Conservation (phyloP, 2,797 vertebrate species). For the Clamator glandarius region DNA sequence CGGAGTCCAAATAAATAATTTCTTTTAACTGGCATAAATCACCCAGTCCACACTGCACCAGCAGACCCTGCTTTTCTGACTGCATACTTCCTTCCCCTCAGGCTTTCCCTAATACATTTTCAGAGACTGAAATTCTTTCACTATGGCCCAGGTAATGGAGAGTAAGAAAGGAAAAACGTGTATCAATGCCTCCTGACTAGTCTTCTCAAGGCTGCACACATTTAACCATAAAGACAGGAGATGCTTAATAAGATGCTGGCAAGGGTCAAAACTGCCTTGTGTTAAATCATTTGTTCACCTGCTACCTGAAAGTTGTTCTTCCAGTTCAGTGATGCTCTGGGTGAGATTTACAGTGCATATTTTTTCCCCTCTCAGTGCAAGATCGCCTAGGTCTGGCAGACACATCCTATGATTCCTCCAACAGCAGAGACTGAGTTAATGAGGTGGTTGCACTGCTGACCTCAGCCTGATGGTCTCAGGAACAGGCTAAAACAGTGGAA, state of each 20-base stretch:
- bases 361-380: not conserved
- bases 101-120: not conserved
- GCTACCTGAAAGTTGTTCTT: conserved; percentile 43
- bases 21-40: not conserved
- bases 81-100: not conserved
- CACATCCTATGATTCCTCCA: not conserved
- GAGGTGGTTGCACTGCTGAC: not conserved
- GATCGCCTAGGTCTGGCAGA: not conserved
- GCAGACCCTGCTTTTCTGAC: not conserved
- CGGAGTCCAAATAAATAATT: not conserved
- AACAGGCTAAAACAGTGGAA: not conserved
- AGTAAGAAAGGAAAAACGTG: not conserved
- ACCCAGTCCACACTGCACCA: not conserved
- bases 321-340: conserved; percentile 31
- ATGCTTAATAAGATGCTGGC: conserved; percentile 10
- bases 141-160: not conserved
- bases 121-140: not conserved
- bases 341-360: not conserved
- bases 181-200: not conserved
- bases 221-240: not conserved
- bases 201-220: not conserved
- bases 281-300: conserved; percentile 30
- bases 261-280: conserved; percentile 21
- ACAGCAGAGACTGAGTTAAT: not conserved
- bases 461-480: not conserved